These are phyloP conservation scores for Callosobruchus maculatus DNA, from an alignment of 2,888 invertebrate species.

Conservation along the genomic window DNA sequence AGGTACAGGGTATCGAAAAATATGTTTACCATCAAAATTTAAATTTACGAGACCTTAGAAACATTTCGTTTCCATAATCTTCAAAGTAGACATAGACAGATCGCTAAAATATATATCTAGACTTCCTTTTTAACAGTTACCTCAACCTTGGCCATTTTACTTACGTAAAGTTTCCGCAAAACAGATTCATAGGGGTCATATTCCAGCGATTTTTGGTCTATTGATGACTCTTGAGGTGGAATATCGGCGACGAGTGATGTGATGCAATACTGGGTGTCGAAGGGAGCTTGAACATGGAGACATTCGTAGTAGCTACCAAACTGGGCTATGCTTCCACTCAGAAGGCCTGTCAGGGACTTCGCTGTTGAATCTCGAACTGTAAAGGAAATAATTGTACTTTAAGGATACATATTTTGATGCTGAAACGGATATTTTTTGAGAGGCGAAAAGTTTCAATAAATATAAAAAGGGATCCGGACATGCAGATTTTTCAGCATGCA, in stretches of 20 bases:
- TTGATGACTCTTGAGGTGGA: slow-evolving; percentile 27
- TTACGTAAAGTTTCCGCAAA: slow-evolving; percentile 42
- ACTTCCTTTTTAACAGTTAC: too few species aligned
- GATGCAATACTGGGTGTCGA: slow-evolving; percentile 44
- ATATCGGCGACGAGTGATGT: slow-evolving; percentile 33
- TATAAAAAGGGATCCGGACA: too few species aligned
- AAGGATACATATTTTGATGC: too few species aligned
- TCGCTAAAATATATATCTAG: too few species aligned
- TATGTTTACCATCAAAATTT: too few species aligned
- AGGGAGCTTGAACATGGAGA: slow-evolving; percentile 39
- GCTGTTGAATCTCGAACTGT: slow-evolving; percentile 60
- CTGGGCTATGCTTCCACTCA: slow-evolving; percentile 56
- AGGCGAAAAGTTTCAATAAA: too few species aligned
- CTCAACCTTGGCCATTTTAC: slow-evolving; percentile 13
- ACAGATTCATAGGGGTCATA: slow-evolving; percentile 36
- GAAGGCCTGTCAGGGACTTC: slow-evolving; percentile 54
- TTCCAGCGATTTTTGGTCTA: slow-evolving; percentile 34
- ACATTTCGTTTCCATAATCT: too few species aligned
- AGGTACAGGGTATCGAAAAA: too few species aligned
- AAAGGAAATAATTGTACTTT: background rate
- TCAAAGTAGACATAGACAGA: too few species aligned
- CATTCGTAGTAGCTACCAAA: slow-evolving; percentile 62
- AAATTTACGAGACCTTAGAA: too few species aligned
- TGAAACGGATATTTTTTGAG: too few species aligned
- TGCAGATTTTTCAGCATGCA: too few species aligned